Evolutionary conservation across 2,888 invertebrate genomes (phyloP).

Genomic region (Latheticus oryzae): DNA sequence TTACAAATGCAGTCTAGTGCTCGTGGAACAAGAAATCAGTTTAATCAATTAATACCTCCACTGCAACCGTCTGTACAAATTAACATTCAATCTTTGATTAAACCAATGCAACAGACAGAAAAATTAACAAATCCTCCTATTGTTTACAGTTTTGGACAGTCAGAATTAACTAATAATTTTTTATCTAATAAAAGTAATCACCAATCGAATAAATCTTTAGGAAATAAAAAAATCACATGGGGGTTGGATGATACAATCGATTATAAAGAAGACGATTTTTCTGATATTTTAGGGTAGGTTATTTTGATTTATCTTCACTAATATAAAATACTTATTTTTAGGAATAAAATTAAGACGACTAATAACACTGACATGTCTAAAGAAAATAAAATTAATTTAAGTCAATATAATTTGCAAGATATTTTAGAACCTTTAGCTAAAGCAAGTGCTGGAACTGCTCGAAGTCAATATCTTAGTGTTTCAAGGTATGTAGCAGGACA

Average conservation of each 20-base stretch:
- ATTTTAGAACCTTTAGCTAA: slow-evolving; percentile 62
- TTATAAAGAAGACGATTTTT: slow-evolving; percentile 72
- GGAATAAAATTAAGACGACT: slow-evolving; percentile 60
- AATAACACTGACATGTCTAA: slow-evolving; percentile 52
- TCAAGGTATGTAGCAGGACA: slow-evolving; percentile 83
- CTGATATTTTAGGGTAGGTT: slow-evolving; percentile 78
- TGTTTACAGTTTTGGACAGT: slow-evolving; percentile 63
- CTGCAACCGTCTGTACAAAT: slow-evolving; percentile 64
- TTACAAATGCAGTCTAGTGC: slow-evolving; percentile 43
- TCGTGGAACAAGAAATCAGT: slow-evolving; percentile 30
- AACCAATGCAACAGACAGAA: slow-evolving; percentile 59
- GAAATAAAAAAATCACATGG: slow-evolving; percentile 57
- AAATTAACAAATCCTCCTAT: slow-evolving; percentile 63
- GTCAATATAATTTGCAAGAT: slow-evolving; percentile 66
- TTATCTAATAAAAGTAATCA: slow-evolving; percentile 59
- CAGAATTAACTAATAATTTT: slow-evolving; percentile 60
- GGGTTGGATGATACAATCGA: slow-evolving; percentile 55
- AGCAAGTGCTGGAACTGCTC: slow-evolving; percentile 67
- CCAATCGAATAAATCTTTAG: slow-evolving; percentile 36
- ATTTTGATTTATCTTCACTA: neutral
- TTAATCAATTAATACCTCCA: slow-evolving; percentile 45
- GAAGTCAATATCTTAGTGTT: slow-evolving; percentile 82
- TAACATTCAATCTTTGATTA: slow-evolving; percentile 62
- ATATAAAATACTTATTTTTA: slow-evolving; percentile 45
- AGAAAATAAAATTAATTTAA: slow-evolving; percentile 67